Evolutionary conservation across 2,113 vertebrate species (phyloP).

Genomic region (Poeciliopsis occidentalis): DNA sequence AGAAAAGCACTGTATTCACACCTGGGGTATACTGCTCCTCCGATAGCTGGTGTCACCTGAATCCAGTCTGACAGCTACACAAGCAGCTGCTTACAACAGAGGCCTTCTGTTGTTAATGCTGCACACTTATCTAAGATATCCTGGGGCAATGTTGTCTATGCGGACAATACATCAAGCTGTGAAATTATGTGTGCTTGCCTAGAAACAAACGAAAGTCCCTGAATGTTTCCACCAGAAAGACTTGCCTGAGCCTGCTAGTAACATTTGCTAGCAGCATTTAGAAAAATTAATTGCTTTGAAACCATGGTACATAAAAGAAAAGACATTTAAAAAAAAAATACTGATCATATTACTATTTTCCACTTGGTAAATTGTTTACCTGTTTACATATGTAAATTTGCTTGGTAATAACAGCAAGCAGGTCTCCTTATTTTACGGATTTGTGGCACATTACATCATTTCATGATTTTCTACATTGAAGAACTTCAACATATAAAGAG

Average conservation of each 20-base stretch:
- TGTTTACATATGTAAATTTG: conserved; percentile 11
- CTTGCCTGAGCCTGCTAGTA: conserved; percentile 37
- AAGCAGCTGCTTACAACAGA: conserved; percentile 46
- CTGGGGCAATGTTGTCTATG: conserved; percentile 59
- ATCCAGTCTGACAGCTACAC: conserved; percentile 40
- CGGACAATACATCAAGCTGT: conserved; percentile 72
- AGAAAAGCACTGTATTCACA: neutral
- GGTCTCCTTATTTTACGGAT: neutral
- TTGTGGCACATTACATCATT: no score
- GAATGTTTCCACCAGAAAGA: conserved; percentile 58
- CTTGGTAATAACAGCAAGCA: neutral
- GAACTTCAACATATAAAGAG: no score
- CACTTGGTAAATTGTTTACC: neutral
- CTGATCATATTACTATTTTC: conserved; percentile 15
- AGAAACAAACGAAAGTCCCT: conserved; percentile 61
- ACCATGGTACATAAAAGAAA: conserved; percentile 14
- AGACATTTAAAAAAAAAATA: neutral
- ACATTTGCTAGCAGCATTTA: conserved; percentile 35
- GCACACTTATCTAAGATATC: conserved; percentile 60
- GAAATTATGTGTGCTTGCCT: conserved; percentile 50
- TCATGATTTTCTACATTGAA: no score
- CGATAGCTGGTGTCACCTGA: conserved; percentile 26
- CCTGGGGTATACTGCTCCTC: conserved; percentile 9
- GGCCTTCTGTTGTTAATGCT: conserved; percentile 55
- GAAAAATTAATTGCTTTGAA: conserved; percentile 12